phyloP scores from a whole-genome alignment of 2,113 vertebrate genomes.

The Phylloscopus whistleri region DNA sequence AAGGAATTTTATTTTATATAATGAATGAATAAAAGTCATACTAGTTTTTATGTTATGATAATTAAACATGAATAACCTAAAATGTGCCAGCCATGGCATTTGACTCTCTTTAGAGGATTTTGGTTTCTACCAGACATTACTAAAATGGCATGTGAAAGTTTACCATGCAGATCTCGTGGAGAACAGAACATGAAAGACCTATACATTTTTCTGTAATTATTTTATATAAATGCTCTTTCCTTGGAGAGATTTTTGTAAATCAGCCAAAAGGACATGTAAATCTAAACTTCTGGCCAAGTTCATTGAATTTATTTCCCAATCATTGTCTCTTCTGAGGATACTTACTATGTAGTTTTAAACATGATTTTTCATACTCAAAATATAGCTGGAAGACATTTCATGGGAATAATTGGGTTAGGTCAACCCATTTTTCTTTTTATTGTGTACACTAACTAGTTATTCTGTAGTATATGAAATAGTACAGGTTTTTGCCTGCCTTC shows the following conservation, averaged over 20 bases:
- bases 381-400: not conserved
- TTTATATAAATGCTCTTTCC: not conserved
- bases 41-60: not conserved
- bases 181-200: not conserved
- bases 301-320: not conserved
- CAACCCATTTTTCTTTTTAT: not conserved
- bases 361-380: not conserved
- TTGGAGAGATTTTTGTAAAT: not conserved
- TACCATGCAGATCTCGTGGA: not conserved
- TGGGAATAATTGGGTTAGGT: not conserved
- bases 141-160: not conserved
- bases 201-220: not conserved
- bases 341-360: not conserved
- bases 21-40: not conserved
- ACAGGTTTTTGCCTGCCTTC: not conserved
- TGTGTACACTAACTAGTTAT: not conserved
- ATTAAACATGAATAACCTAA: not conserved
- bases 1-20: not conserved
- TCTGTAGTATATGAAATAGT: not conserved
- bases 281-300: not conserved
- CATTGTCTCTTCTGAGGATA: not conserved
- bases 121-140: not conserved
- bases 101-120: not conserved
- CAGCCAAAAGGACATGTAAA: not conserved
- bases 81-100: not conserved